These are phyloP conservation scores for Myathropa florea DNA, from an alignment of 2,888 invertebrate species.

Conservation along the genomic window DNA sequence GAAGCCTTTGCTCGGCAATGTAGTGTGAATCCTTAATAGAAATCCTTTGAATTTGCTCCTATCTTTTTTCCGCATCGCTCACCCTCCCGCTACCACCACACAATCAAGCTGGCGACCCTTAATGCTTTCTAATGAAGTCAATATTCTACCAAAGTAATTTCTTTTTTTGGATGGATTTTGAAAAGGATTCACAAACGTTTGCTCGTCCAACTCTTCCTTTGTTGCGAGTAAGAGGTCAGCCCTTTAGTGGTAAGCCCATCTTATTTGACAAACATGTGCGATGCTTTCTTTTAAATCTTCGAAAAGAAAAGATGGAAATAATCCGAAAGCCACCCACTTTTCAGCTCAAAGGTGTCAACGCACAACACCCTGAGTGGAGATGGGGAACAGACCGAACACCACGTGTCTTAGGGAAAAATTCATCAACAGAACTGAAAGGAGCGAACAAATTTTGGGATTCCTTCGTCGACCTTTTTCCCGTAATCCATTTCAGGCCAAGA, in stretches of 20 bases:
- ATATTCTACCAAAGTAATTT: constrained; percentile 3
- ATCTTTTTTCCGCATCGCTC: not conserved
- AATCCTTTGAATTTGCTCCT: constrained; percentile 17
- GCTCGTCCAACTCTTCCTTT: not conserved
- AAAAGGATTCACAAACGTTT: constrained; percentile 9
- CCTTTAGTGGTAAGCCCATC: not conserved
- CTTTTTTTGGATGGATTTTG: not conserved
- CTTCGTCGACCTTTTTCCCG: not conserved
- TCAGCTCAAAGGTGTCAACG: not conserved
- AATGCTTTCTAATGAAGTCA: constrained; percentile 29
- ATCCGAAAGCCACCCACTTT: not conserved
- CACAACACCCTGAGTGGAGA: not conserved
- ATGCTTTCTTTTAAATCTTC: constrained; percentile 14
- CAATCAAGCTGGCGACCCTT: not conserved
- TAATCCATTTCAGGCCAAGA: not conserved
- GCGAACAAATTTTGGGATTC: constrained; percentile 6
- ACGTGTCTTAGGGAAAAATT: constrained; percentile 50
- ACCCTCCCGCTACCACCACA: not conserved
- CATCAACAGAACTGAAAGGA: not conserved
- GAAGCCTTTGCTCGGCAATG: constrained; percentile 3
- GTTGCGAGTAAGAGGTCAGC: not conserved
- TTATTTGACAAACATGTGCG: constrained; percentile 8
- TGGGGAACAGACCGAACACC: constrained; percentile 4
- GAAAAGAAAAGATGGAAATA: not conserved
- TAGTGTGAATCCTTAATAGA: constrained; percentile 34